Conservation (phyloP, 2,888 invertebrate genomes). For the Griposia aprilina region DNA sequence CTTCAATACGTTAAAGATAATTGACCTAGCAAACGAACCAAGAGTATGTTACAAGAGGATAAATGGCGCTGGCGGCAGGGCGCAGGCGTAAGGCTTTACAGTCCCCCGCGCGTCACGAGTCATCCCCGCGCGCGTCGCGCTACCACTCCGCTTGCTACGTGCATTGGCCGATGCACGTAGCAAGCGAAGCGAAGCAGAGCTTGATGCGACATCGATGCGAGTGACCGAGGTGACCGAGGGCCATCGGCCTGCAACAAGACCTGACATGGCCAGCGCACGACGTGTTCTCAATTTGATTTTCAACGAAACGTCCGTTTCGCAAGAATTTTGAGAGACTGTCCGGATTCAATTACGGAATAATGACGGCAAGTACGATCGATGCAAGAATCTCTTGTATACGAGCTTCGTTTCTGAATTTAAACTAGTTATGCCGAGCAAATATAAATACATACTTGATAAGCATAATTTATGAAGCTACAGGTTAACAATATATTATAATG, state of each 20-base stretch:
- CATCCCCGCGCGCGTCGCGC: slow-evolving; percentile 74
- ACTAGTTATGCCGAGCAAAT: background rate
- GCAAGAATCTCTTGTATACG: slow-evolving; percentile 1
- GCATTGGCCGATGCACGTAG: slow-evolving; percentile 73
- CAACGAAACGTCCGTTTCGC: slow-evolving; percentile 61
- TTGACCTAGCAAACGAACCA: slow-evolving; percentile 85
- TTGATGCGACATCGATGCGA: slow-evolving; percentile 77
- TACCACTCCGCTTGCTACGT: slow-evolving; percentile 58
- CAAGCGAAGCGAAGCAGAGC: slow-evolving; percentile 70
- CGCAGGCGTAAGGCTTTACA: slow-evolving; percentile 82
- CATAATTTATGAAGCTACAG: background rate
- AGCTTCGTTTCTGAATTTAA: slow-evolving; percentile 12
- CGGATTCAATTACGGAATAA: slow-evolving; percentile 26
- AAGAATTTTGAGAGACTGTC: slow-evolving; percentile 13
- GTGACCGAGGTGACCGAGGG: slow-evolving; percentile 75
- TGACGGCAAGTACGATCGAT: slow-evolving; percentile 25
- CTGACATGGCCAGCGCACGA: slow-evolving; percentile 71
- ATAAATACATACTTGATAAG: background rate
- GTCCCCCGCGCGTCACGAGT: slow-evolving; percentile 82
- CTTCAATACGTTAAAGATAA: slow-evolving; percentile 82
- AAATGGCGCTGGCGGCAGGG: slow-evolving; percentile 77
- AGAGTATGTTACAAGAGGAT: slow-evolving; percentile 82
- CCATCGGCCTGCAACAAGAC: slow-evolving; percentile 74
- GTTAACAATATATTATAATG: background rate
- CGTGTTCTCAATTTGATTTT: slow-evolving; percentile 79